phyloP scores from a whole-genome alignment of 2,888 invertebrate genomes.

The Drosophila pseudotakahashii region DNA sequence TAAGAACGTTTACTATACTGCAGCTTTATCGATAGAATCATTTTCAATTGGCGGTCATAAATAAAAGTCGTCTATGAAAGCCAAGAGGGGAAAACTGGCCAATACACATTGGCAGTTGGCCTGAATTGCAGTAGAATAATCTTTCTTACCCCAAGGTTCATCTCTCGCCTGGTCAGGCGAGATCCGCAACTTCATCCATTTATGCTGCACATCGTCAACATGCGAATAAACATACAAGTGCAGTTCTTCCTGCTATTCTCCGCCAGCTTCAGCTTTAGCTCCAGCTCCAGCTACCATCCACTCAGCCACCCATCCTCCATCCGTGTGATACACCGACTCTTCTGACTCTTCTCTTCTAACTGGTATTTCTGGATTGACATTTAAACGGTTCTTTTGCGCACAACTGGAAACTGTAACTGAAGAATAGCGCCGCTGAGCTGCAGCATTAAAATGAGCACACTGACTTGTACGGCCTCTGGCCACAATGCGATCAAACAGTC shows the following conservation, averaged over 20 bases:
- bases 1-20: slow-evolving; percentile 7
- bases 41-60: slow-evolving; percentile 31
- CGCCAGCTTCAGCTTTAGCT: slow-evolving; percentile 15
- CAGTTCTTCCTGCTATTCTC: slow-evolving; percentile 63
- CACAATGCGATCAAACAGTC: slow-evolving; percentile 47
- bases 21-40: slow-evolving; percentile 5
- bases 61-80: slow-evolving; percentile 10
- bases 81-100: slow-evolving; percentile 14
- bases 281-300: neutral
- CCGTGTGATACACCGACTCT: slow-evolving; percentile 60
- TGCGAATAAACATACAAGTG: slow-evolving; percentile 72
- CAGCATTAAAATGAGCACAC: slow-evolving; percentile 73
- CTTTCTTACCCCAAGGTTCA: slow-evolving; percentile 47
- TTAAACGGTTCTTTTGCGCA: slow-evolving; percentile 81
- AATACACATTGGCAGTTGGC: slow-evolving; percentile 35
- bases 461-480: slow-evolving; percentile 69
- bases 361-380: slow-evolving; percentile 82
- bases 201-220: slow-evolving; percentile 70
- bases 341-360: slow-evolving; percentile 76
- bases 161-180: slow-evolving; percentile 46
- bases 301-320: slow-evolving; percentile 3
- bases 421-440: slow-evolving; percentile 48
- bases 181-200: slow-evolving; percentile 42
- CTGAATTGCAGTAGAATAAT: slow-evolving; percentile 40
- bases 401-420: slow-evolving; percentile 68